Conservation (phyloP, 2,113 vertebrate genomes). For the Rhombomys opimus region DNA sequence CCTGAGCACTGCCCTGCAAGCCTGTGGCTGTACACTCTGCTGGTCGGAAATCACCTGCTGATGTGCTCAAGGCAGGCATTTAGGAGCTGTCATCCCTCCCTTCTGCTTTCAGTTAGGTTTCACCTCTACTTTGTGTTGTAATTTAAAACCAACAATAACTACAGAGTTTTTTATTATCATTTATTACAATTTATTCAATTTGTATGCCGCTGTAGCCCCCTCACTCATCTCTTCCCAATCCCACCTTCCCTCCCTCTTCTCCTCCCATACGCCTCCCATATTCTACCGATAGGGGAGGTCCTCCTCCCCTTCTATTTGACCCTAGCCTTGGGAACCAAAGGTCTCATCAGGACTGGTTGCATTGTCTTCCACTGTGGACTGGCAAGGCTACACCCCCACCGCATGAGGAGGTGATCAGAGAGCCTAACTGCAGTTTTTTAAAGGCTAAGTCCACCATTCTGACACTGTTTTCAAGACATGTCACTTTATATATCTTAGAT, state of each 20-base stretch:
- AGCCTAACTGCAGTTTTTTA: slow-evolving; percentile 7
- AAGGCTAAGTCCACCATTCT: slow-evolving; percentile 38
- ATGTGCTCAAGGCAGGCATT: not conserved
- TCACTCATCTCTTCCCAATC: no score
- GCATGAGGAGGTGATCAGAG: no score
- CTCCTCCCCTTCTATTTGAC: no score
- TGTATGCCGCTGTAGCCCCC: no score
- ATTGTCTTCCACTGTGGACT: no score
- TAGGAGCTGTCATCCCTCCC: not conserved
- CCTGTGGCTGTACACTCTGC: not conserved
- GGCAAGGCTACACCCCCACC: no score
- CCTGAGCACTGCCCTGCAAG: not conserved
- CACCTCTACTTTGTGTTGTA: not conserved
- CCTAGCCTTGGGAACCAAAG: no score
- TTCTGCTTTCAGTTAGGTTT: not conserved
- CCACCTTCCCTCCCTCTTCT: no score
- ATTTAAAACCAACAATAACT: slow-evolving; percentile 22
- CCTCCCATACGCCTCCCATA: no score
- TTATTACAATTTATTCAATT: no score
- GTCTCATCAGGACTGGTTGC: no score
- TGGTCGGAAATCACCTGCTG: not conserved
- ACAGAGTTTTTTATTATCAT: not conserved
- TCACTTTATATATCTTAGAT: not conserved
- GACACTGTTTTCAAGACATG: slow-evolving; percentile 20
- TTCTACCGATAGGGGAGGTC: no score